Base-by-base conservation (phyloP, 2,797 vertebrate species). In the Ambastaia sidthimunki region DNA sequence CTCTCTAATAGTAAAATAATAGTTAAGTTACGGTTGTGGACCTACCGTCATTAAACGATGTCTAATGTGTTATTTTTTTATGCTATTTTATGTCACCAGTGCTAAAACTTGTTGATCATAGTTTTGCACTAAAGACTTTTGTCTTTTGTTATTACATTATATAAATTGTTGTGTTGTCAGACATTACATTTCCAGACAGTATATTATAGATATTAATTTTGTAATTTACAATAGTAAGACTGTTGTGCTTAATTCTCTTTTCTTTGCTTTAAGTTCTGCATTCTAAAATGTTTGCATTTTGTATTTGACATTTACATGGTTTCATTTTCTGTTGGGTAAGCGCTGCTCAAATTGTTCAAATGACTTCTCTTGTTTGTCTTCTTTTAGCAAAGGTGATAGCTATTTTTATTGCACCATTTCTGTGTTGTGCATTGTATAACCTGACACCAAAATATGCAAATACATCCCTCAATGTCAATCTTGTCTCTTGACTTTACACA, bases 381-480 rank as follows among this genome's bases (percentile, higher is more conserved):
- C n/a, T 16, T 54, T 54, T 41, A 7, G 62, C 62, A 18, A 11
- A 34, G n/a, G 69, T 50, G 12, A 52, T 52, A 9, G 48, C 23
- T 31, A 6, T 47, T 11, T 57, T 16, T 23, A 55, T 19, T 65
- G 62, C 2, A 60, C 60, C 44, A 10, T 37, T 11, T 62, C 23
- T 48, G 71, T 21, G 2, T 13, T 54, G 50, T 11, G 44, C 16
- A 28, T 76, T 44, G 47, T 47, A 21, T 59, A 31, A 68, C 23
- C 12, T 0, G 18, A 52, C 50, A 5, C 15, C 13, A 37, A 41
- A 18, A 50, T 71, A 12, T 54, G 52, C 62, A 28, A 67, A 76
- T 63, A 23, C 44, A 63, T 18, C 19, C 47, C 23, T 12, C 34
- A 69, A 59, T 52, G 15, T 81, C 75, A 55, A 18, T 41, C 44